Conservation (phyloP, 2,797 vertebrate genomes). For the Molossus molossus region DNA sequence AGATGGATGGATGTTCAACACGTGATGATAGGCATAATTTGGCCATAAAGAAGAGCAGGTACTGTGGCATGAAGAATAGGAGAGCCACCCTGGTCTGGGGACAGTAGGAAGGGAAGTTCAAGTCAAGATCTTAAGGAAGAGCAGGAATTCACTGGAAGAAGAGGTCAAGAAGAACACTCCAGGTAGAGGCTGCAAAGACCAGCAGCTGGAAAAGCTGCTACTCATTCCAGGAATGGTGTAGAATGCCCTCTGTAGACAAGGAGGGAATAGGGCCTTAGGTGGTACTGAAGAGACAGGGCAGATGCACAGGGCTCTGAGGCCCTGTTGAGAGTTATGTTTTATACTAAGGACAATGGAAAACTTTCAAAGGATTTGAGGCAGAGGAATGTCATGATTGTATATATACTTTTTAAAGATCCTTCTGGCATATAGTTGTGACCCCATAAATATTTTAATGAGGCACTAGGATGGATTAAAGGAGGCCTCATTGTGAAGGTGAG, state of each 20-base stretch:
- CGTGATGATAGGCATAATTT: background rate
- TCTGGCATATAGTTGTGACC: background rate
- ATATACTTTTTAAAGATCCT: background rate
- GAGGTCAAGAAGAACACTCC: background rate
- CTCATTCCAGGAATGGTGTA: background rate
- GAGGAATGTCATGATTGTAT: background rate
- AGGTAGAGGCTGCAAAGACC: background rate
- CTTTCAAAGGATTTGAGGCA: background rate
- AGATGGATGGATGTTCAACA: background rate
- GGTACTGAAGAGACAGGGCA: background rate
- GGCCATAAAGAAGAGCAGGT: background rate
- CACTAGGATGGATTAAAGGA: background rate
- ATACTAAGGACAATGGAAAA: conserved; percentile 9
- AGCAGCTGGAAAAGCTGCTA: background rate
- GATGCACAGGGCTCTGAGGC: background rate
- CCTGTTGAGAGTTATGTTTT: background rate
- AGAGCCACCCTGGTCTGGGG: background rate
- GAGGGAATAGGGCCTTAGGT: background rate
- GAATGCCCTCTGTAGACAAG: background rate
- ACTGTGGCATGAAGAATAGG: background rate
- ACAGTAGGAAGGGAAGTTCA: background rate
- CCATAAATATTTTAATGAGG: background rate
- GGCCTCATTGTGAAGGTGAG: background rate
- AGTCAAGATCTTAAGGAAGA: background rate
- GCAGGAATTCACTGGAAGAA: background rate